Evolutionary conservation across 2,888 invertebrate genomes (phyloP), one percentile per base, ranked within the genome.

Genomic region (Phymatocera aterrima): DNA sequence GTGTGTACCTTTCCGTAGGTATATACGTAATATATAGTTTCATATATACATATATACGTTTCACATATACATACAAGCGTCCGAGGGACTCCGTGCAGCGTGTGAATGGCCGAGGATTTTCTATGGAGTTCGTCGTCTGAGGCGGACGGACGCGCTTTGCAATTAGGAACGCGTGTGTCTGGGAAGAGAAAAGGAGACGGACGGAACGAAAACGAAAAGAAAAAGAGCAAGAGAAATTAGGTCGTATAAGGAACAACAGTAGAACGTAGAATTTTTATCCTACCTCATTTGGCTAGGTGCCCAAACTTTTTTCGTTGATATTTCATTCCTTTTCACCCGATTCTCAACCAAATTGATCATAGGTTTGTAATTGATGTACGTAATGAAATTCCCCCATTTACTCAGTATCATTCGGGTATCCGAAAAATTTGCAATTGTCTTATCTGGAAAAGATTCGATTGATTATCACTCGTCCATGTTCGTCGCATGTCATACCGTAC

Each of bases 151-250:
- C 51, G 4, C 51, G 70, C 70, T 72, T n/a, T 72, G 51, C 70
- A 72, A 72, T 72, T 72, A 72, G 70, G 18, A 72, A 72, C 70
- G 31, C 31, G 70, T 48, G n/a, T n/a, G 48, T 18, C 51, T 68
- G 15, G 61, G 34, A 31, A 3, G 61, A 18, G 37, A 15, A 18
- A 31, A n/a, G 18, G 37, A 61, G 43, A 18, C 8, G 1, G 57
- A 12, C 0, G 28, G 28, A 28, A 28, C 12, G 12, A 57, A n/a
- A 46, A n/a, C 12, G 4, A 46, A n/a, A 51, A 5, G n/a, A 6
- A 21, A 51, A 51, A 21, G 24, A 6, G 6, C 18, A 6, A 51
- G 24, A 48, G 12, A 51, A 51, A 28, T 57, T 57, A 28, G 57
- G 57, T 57, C 57, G 28, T 57, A n/a, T n/a, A n/a, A 28, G 57